Evolutionary conservation across 2,888 invertebrate species (phyloP), one percentile per base, ranked within the genome.

Genomic region (Margaritifera margaritifera): DNA sequence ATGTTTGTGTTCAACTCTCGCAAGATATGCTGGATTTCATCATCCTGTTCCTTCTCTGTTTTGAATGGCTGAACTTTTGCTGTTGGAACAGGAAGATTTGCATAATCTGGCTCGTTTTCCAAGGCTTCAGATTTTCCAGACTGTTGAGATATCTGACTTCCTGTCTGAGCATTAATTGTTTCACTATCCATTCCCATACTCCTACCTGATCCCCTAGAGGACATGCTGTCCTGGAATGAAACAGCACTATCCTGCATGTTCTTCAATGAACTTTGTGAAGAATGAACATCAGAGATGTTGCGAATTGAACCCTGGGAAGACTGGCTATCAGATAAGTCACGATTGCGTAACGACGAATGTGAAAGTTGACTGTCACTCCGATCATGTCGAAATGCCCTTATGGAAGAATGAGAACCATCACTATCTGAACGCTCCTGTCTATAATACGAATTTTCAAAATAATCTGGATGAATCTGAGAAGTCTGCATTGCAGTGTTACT

Each of bases 231-330:
- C 61, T 81, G 83, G 66, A 83, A 84, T 11, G 83, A 84, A 56
- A 81, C 81, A 18, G 81, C 79, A 80, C 80, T 80, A 62, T 84
- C 84, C 68, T 81, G 84, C 69, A 84, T 74, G 72, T 85, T 84
- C 24, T 85, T 78, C 70, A 87, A 72, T 4, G 88, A 87, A n/a
- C 87, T 86, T 65, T 86, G 86, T 4, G 87, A 86, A n/a, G 87
- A 86, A 68, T 85, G 87, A 61, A 82, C 79, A 70, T 87, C 87
- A 20, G 84, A 83, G 77, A 84, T 80, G 72, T 91, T 91, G 64
- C 90, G 90, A 53, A 91, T 82, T 58, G 92, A 92, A 71, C 92
- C 92, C 82, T 92, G 92, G 73, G 92, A 92, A 56, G 92, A 92
- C 72, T 86, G 88, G 59, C 86, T 85, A 71, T 88, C 88, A 6